Conservation (phyloP, 2,888 invertebrate genomes). For the Dynastes tityus region DNA sequence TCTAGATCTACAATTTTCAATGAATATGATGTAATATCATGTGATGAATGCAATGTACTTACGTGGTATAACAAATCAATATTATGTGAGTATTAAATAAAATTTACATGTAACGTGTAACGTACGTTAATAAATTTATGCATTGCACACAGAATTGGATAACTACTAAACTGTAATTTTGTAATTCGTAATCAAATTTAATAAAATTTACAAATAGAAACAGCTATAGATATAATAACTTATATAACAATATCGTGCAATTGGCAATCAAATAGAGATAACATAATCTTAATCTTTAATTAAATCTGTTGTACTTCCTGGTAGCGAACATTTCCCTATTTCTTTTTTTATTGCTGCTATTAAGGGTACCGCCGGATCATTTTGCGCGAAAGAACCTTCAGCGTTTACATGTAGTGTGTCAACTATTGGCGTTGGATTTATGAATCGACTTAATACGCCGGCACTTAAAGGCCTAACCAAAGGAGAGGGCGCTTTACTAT, state of each 20-base stretch:
- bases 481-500: constrained; percentile 72
- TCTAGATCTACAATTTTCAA: constrained; percentile 34
- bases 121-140: constrained; percentile 11
- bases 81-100: constrained; percentile 2
- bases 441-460: constrained; percentile 76
- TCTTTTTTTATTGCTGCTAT: constrained; percentile 90
- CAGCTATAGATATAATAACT: neutral
- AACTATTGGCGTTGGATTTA: constrained; percentile 69
- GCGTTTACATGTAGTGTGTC: constrained; percentile 74
- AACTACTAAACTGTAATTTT: neutral
- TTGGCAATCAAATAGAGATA: neutral
- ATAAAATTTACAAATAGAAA: constrained; percentile 11
- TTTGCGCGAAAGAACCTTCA: constrained; percentile 74
- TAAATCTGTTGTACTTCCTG: constrained; percentile 67
- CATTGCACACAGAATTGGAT: constrained; percentile 22
- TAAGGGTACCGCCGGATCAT: constrained; percentile 86
- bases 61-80: neutral
- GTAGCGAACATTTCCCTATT: constrained; percentile 68
- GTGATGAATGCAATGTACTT: constrained; percentile 10
- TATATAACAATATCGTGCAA: constrained; percentile 6
- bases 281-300: constrained; percentile 25
- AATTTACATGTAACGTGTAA: neutral
- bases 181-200: neutral
- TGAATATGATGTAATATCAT: constrained; percentile 24
- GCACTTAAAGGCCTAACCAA: constrained; percentile 77